A percentile compares a stretch with the other conserved stretches of the same genome.
Conservation (phyloP, 2,113 vertebrate species). For the Myanophis thanlyinensis region DNA sequence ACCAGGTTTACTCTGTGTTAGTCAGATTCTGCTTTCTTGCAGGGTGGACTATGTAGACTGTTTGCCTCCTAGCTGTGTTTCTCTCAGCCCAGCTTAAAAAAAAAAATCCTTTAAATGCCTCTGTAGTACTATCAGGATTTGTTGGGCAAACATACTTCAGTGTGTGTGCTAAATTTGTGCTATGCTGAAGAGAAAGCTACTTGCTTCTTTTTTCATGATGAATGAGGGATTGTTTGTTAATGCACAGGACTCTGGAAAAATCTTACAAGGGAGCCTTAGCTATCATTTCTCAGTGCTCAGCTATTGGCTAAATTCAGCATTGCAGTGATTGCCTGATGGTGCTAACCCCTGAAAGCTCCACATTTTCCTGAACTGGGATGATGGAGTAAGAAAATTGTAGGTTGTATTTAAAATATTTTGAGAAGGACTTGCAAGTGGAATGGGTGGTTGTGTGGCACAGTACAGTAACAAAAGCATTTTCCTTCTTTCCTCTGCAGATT, state of each 20-base stretch:
- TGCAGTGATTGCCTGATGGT: neutral
- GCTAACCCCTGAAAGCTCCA: neutral
- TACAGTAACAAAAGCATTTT: neutral
- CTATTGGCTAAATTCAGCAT: neutral
- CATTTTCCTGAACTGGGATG: neutral
- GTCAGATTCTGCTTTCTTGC: neutral
- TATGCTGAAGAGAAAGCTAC: neutral
- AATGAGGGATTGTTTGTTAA: neutral
- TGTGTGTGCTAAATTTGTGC: neutral
- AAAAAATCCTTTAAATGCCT: neutral
- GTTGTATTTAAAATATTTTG: neutral
- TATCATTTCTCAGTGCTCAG: neutral
- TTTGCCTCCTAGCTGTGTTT: neutral
- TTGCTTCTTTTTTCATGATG: neutral
- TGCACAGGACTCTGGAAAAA: neutral
- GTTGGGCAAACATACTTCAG: neutral
- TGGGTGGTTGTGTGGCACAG: neutral
- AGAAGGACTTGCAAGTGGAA: neutral
- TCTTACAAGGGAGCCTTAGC: neutral
- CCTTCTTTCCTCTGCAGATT: slow-evolving; percentile 73
- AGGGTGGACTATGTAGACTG: neutral
- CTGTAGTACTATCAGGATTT: neutral
- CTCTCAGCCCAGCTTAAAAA: neutral
- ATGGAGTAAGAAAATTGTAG: neutral
- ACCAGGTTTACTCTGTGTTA: neutral